Conservation (phyloP, 2,113 vertebrate genomes). For the Scytalopus superciliaris region DNA sequence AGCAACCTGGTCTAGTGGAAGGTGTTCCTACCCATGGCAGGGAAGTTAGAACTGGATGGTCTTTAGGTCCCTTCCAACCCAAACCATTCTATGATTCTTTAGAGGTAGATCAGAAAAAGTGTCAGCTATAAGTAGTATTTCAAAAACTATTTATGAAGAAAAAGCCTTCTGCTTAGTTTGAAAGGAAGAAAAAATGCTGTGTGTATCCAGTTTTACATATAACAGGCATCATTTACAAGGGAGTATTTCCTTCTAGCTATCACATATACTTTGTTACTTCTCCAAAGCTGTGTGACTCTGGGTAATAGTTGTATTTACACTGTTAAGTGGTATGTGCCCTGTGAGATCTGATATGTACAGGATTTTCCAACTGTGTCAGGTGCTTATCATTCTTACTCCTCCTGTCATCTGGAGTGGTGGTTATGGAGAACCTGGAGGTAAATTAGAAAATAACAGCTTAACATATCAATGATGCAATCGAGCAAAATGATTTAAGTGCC, state of each 20-base stretch:
- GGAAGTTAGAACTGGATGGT: not conserved
- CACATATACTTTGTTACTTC: not conserved
- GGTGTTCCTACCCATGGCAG: not conserved
- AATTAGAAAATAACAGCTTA: slow-evolving; percentile 25
- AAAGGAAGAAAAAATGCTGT: not conserved
- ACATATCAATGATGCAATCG: not conserved
- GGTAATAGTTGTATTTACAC: not conserved
- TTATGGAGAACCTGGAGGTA: not conserved
- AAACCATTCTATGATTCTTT: not conserved
- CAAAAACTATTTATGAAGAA: not conserved
- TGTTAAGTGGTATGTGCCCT: not conserved
- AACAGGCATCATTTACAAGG: not conserved
- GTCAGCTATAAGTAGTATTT: not conserved
- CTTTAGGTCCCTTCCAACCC: not conserved
- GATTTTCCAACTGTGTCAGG: not conserved
- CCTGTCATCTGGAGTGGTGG: not conserved
- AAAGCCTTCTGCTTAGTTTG: not conserved
- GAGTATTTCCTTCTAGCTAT: not conserved
- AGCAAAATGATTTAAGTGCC: not conserved
- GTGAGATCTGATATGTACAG: not conserved
- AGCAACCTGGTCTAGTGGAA: not conserved
- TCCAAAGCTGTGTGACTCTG: not conserved
- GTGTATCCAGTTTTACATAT: not conserved
- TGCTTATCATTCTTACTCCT: not conserved
- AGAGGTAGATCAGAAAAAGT: not conserved